A percentile compares a stretch with the other conserved stretches of the same genome.
Evolutionary conservation across 2,888 invertebrate genomes (phyloP).

Genomic region (Rotaria socialis): DNA sequence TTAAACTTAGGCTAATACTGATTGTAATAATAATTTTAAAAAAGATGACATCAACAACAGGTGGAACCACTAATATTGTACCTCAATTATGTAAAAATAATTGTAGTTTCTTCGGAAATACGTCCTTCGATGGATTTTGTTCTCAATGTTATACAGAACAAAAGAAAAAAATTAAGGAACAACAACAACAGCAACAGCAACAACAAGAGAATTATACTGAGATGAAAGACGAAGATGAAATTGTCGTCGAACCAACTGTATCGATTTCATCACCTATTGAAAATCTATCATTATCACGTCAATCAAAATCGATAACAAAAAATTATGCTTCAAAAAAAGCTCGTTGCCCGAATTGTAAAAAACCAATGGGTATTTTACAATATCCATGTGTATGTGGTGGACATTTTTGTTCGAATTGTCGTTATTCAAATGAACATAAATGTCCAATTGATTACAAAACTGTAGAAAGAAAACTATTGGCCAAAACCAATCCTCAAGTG

Average conservation of each 20-base stretch:
- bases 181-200: background rate
- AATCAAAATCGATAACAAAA: background rate
- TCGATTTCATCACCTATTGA: background rate
- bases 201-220: background rate
- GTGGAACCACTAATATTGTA: background rate
- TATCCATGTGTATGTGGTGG: slow-evolving; percentile 17
- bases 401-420: slow-evolving; percentile 13
- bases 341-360: background rate
- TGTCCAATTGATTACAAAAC: slow-evolving; percentile 24
- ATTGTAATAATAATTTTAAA: background rate
- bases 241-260: background rate
- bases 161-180: background rate
- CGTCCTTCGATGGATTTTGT: background rate
- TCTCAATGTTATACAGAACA: background rate
- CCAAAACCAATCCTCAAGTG: background rate
- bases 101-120: background rate
- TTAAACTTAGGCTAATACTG: background rate
- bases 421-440: slow-evolving; percentile 27
- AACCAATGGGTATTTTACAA: background rate
- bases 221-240: background rate
- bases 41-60: background rate
- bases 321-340: background rate
- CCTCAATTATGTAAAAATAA: slow-evolving; percentile 17
- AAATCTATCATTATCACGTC: background rate
- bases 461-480: background rate